phyloP scores from a whole-genome alignment of 2,797 vertebrate species.

The Arrhamphus sclerolepis region DNA sequence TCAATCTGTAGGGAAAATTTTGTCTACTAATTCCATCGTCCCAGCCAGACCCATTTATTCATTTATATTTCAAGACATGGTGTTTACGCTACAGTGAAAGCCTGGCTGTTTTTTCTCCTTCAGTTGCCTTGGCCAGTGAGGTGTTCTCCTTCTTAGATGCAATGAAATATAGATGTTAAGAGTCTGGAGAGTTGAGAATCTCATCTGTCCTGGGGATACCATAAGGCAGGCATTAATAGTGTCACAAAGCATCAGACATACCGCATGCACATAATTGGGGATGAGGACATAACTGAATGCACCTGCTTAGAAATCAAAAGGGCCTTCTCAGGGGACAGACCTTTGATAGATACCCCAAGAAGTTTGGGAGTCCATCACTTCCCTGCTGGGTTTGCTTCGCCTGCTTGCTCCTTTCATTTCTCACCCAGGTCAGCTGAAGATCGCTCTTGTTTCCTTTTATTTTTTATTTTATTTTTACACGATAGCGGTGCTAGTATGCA shows the following conservation, averaged over 20 bases:
- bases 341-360: conserved; percentile 59
- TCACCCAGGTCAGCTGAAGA: conserved; percentile 72
- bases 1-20: conserved; percentile 66
- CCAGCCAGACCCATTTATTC: conserved; percentile 66
- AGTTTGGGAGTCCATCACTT: conserved; percentile 55
- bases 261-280: conserved; percentile 81
- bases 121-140: conserved; percentile 53
- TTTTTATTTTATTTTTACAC: conserved; percentile 44
- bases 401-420: conserved; percentile 58
- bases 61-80: conserved; percentile 79
- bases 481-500: conserved; percentile 73
- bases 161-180: conserved; percentile 87
- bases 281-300: conserved; percentile 81
- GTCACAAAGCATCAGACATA: conserved; percentile 82
- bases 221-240: conserved; percentile 86
- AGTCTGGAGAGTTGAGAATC: conserved; percentile 80
- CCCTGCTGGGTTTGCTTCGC: conserved; percentile 57
- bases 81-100: conserved; percentile 66
- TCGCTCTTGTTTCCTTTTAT: conserved; percentile 41
- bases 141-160: conserved; percentile 72
- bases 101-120: conserved; percentile 42
- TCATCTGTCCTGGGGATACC: conserved; percentile 83
- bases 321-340: conserved; percentile 64
- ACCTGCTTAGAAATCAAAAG: conserved; percentile 81
- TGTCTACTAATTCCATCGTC: conserved; percentile 69